Base-by-base conservation (phyloP, 2,113 vertebrate genomes). In the Oryzias woworae region DNA sequence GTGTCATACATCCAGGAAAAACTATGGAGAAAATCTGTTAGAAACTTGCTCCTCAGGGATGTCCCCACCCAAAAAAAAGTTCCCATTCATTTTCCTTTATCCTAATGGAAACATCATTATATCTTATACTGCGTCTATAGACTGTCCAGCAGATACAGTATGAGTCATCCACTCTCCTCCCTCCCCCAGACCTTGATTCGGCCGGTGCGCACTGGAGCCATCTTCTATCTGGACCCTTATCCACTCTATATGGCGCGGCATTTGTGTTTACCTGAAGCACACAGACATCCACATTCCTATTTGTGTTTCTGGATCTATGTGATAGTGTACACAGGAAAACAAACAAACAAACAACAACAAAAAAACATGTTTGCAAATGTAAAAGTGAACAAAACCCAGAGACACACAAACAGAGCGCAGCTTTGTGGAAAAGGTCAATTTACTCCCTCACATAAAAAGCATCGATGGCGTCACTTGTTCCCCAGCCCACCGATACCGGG, bases 141-240 rank as follows among this genome's bases (percentile, higher is more conserved):
- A 82, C 71, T 85, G 84, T 84, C 62, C 83, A 88, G 80, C 75
- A 84, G 70, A 78, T 66, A 71, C 69, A 71, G 82, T 78, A 87
- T 93, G 92, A 92, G 85, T 93, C 92, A 93, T 92, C 87, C 80
- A 65, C 71, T 79, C 84, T 75, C 69, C 82, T 78, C 77, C 85
- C 71, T 58, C 80, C 80, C 80, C 80, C 81, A 87, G 85, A 87
- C 69, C 54, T 67, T 58, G 46, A 41, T 68, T 44, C 71, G 69
- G 36, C 74, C 69, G 44, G 31, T 67, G 49, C 57, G 51, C 62
- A 12, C 53, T 43, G 50, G 36, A 51, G 58, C 26, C 42, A 66
- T 56, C 42, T 22, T 58, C 55, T 61, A n/a, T 36, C 20, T 26
- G 63, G 55, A 62, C 62, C 46, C 46, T 57, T 31, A 64, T 70